Evolutionary conservation across 2,797 vertebrate genomes (phyloP), one percentile per base, ranked within the genome.

Genomic region (Taenioides sp.): DNA sequence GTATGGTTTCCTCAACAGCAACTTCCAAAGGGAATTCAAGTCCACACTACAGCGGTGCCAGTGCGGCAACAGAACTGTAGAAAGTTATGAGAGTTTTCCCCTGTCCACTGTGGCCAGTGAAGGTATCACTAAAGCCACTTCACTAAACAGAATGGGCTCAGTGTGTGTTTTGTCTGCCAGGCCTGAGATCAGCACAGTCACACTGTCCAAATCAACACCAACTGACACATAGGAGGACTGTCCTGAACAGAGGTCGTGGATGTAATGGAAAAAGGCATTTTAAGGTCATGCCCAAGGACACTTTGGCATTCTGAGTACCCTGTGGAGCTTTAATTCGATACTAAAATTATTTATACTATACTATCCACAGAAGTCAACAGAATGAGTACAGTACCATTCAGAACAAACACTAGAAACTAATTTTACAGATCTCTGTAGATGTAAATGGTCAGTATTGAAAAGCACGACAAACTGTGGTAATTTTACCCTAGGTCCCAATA

Each of bases 1-100:
- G 55, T 95, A 95, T 5, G 94, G 94, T 57, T 95, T 95, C 80
- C 93, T 95, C 80, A 95, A 95, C 88, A 95, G 91, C 87, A 95
- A 94, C 86, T 94, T 95, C 84, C 93, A 95, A 78, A 88, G 91
- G 79, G 94, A 95, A 83, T 85, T 95, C 34, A 92, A 91, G 75
- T 52, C 79, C 0, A 88, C 92, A 9, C 82, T 95, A 65, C 88
- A 92, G 61, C 92, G 88, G 23, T 94, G 93, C 83, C 89, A 88
- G 49, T 94, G 94, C 0, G 82, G 82, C 22, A 54, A n/a, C 77
- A 86, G 68, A 1, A 70, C 87, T 1, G 83, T 84, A 0, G 93
- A 94, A 76, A 90, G 88, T 75, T 93, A 94, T 5, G 94, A 95
- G 81, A 93, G 87, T 79, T 93, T 95, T 62, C 93, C 94, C 0